Evolutionary conservation across 2,888 invertebrate genomes (phyloP).

Genomic region (Acrobasis suavella): DNA sequence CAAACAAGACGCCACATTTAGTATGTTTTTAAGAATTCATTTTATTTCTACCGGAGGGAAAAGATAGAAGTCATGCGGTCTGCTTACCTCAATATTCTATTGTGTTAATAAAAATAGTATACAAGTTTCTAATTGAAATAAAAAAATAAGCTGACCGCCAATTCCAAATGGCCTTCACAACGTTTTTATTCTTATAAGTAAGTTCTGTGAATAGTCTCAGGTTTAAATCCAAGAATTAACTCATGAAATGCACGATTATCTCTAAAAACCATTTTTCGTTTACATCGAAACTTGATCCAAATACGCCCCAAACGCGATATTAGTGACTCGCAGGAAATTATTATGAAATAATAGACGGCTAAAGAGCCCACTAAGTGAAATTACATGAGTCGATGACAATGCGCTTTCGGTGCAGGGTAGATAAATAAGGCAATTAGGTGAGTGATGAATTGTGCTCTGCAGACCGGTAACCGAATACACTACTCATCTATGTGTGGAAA

Average conservation of each 20-base stretch:
- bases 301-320: conserved; percentile 9
- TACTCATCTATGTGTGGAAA: conserved; percentile 3
- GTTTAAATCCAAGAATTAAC: too few species aligned
- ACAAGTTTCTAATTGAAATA: too few species aligned
- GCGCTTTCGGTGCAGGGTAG: conserved; percentile 62
- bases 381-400: conserved; percentile 70
- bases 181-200: too few species aligned
- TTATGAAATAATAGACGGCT: conserved; percentile 56
- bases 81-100: too few species aligned
- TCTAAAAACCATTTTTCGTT: not conserved
- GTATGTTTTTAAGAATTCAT: too few species aligned
- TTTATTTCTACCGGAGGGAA: too few species aligned
- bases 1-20: too few species aligned
- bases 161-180: too few species aligned
- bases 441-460: conserved; percentile 67
- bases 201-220: too few species aligned
- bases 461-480: conserved; percentile 26
- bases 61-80: too few species aligned
- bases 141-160: too few species aligned
- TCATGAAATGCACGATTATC: not conserved
- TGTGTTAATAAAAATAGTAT: too few species aligned
- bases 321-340: conserved; percentile 50
- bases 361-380: conserved; percentile 70
- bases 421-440: conserved; percentile 73
- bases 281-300: not conserved